Evolutionary conservation across 2,888 invertebrate species (phyloP).

Genomic region (Abrostola triplasia): DNA sequence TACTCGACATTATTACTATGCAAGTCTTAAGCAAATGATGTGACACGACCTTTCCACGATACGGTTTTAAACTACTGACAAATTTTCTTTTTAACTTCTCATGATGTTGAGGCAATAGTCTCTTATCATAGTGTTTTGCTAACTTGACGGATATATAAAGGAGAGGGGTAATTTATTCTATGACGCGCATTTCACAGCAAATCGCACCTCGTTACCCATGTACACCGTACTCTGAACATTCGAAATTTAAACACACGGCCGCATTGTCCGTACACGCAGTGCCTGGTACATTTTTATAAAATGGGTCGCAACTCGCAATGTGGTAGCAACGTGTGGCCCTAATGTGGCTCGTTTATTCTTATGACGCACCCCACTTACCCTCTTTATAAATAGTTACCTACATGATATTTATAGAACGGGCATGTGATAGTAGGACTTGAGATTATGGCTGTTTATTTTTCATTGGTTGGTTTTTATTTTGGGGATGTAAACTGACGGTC

Average conservation of each 20-base stretch:
- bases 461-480: constrained; percentile 6
- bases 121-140: neutral
- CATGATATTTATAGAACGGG: constrained; percentile 49
- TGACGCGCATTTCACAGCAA: neutral
- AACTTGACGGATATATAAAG: constrained; percentile 2
- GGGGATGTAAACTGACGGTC: neutral
- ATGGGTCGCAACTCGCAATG: constrained; percentile 52
- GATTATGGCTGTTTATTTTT: constrained; percentile 28
- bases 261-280: constrained; percentile 38
- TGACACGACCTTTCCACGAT: no score
- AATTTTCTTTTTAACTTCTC: no score
- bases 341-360: constrained; percentile 66
- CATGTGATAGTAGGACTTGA: constrained; percentile 38
- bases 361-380: constrained; percentile 62
- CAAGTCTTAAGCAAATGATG: no score
- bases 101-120: no score
- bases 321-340: constrained; percentile 61
- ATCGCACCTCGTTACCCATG: constrained; percentile 25
- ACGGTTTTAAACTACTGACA: no score
- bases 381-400: constrained; percentile 60
- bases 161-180: constrained; percentile 1
- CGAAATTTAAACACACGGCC: constrained; percentile 23
- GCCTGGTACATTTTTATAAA: constrained; percentile 55
- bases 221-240: constrained; percentile 26
- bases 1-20: no score